A percentile compares a stretch with the other conserved stretches of the same genome.
Evolutionary conservation across 2,113 vertebrate species (phyloP).

Genomic region (Grammomys surdaster): DNA sequence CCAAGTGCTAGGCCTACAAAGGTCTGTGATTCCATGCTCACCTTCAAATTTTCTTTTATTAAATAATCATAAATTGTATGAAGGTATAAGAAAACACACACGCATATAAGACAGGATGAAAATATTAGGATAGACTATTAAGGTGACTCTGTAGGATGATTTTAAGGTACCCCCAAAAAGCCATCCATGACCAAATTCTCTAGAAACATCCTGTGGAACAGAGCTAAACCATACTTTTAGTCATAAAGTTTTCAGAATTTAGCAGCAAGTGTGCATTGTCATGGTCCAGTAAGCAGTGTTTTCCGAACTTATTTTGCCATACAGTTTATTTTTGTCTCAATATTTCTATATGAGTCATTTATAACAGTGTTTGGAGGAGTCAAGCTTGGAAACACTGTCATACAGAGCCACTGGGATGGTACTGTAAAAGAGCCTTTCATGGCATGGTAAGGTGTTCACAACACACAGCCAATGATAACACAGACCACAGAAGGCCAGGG

Average conservation of each 20-base stretch:
- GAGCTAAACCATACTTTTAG: not conserved
- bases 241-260: conserved; percentile 36
- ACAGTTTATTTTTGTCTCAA: conserved; percentile 47
- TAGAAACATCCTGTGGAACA: conserved; percentile 26
- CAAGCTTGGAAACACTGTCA: conserved; percentile 5
- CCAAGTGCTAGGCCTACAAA: not conserved
- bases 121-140: not conserved
- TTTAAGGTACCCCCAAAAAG: not conserved
- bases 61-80: conserved; percentile 12
- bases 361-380: conserved; percentile 44
- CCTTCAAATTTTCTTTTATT: not conserved
- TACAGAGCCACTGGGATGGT: not conserved
- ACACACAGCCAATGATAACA: not conserved
- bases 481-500: not conserved
- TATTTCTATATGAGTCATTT: not conserved
- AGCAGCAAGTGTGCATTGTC: not conserved
- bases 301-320: conserved; percentile 19
- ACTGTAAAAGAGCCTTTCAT: not conserved
- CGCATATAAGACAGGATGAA: not conserved
- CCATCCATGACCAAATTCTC: conserved; percentile 22
- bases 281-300: conserved; percentile 33
- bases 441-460: not conserved
- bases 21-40: not conserved
- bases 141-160: not conserved
- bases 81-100: not conserved